Conservation (phyloP, 2,797 vertebrate species). For the Danio albolineatus region DNA sequence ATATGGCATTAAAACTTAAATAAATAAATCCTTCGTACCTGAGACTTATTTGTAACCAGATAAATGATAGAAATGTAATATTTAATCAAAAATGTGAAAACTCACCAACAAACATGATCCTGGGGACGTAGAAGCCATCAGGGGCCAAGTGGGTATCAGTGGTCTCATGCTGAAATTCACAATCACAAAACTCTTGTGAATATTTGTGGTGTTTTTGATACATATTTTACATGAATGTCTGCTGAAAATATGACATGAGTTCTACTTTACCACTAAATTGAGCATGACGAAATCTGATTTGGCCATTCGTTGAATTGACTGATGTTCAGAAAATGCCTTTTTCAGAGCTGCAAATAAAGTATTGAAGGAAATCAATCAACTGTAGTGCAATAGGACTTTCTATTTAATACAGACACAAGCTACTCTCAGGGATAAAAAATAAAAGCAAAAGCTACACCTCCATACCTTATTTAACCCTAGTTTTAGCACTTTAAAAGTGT, state of each 20-base stretch:
- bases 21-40: too few species aligned
- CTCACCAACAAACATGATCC: constrained; percentile 90
- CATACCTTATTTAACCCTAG: too few species aligned
- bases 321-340: constrained; percentile 68
- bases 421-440: neutral
- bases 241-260: constrained; percentile 12
- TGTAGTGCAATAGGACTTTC: neutral
- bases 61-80: constrained; percentile 10
- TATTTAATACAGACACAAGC: neutral
- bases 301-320: constrained; percentile 75
- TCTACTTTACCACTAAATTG: constrained; percentile 72
- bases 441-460: too few species aligned
- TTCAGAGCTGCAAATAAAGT: constrained; percentile 70
- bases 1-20: too few species aligned
- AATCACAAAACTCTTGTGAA: neutral
- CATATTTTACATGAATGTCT: neutral
- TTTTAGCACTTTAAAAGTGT: too few species aligned
- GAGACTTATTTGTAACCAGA: neutral
- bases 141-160: constrained; percentile 83
- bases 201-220: neutral
- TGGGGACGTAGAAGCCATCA: constrained; percentile 88
- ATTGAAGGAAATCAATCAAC: neutral
- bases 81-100: neutral
- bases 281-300: constrained; percentile 79
- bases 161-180: constrained; percentile 81